Evolutionary conservation across 2,797 vertebrate species (phyloP), one percentile per base, ranked within the genome.

Genomic region (Anguilla megastoma): DNA sequence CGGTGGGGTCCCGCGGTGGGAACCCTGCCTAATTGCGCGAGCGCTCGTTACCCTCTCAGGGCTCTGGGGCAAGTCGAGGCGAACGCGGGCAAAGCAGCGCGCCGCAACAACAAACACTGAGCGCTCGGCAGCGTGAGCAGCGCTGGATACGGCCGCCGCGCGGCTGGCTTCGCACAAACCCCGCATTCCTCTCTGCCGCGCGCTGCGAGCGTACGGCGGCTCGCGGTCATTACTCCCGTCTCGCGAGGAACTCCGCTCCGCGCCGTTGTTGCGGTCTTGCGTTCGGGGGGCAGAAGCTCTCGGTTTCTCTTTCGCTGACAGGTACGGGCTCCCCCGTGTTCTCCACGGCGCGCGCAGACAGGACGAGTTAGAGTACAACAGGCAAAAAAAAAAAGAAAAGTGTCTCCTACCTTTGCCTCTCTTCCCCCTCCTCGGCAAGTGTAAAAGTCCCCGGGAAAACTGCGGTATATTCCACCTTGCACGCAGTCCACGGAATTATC

Each of bases 401-500:
- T 24, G 33, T n/a, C 14, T 36, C 86, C 24, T 89, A 87, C 86
- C 86, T 89, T 41, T 60, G 50, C 85, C 33, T 74, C 58, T 60
- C 3, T 74, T 86, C 74, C 86, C 41, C 69, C 66, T 85, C 80
- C 63, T 84, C 66, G 50, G 80, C 66, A 87, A 85, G 83, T 58
- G 79, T 56, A n/a, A 48, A 89, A 76, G 33, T 82, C 33, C 54
- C 87, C 84, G 33, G 71, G 24, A 10, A 92, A 87, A 90, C 91
- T 91, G 88, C 86, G n/a, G 63, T 92, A 94, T 94, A 95, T 93
- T 96, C 95, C 95, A 93, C 93, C 91, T 93, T 90, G 56, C 12
- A 45, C 60, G 90, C 91, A 85, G 85, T 90, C 85, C 86, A 84
- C 50, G 7, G 90, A 88, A 91, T 93, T 91, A 93, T 95, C 94